Percentiles rank a stretch among this genome's conserved stretches.
Conservation (phyloP, 1,140 invertebrate species). For the Drosophila nannoptera region DNA sequence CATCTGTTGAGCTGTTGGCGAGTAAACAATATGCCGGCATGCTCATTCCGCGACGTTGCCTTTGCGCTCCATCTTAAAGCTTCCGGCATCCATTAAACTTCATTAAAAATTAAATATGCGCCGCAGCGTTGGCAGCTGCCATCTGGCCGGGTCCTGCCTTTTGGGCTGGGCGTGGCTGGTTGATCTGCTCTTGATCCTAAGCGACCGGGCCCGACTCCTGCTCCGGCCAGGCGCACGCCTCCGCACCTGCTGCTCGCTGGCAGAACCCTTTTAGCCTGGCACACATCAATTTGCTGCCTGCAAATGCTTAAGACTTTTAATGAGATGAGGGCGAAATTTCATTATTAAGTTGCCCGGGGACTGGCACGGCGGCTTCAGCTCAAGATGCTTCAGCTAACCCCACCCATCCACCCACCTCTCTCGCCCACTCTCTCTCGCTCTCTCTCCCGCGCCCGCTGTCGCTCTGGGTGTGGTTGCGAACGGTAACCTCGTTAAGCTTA, state of each 20-base stretch:
- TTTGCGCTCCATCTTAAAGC: constrained; percentile 55
- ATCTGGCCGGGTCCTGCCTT: constrained; percentile 2
- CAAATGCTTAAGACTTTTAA: constrained; percentile 75
- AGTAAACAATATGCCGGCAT: constrained; percentile 38
- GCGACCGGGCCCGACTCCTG: neutral
- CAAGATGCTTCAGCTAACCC: constrained; percentile 45
- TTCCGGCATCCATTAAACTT: constrained; percentile 77
- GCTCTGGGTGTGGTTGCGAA: constrained; percentile 64
- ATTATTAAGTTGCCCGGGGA: constrained; percentile 73
- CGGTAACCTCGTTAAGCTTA: constrained; percentile 79
- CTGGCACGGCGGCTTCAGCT: constrained; percentile 35
- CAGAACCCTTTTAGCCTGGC: constrained; percentile 36
- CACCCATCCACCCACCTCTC: neutral
- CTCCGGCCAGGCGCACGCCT: constrained; percentile 12
- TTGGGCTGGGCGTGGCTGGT: constrained; percentile 49
- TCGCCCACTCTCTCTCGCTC: neutral
- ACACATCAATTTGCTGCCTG: constrained; percentile 62
- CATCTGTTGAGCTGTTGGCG: constrained; percentile 4
- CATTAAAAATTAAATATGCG: constrained; percentile 76
- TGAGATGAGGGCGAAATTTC: constrained; percentile 79
- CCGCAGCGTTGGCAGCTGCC: constrained; percentile 43
- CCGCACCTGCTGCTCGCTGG: neutral
- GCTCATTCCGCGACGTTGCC: constrained; percentile 20
- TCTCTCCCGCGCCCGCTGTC: neutral
- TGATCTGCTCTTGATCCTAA: constrained; percentile 30